A percentile compares a stretch with the other conserved stretches of the same genome.
These are phyloP conservation scores for Lacerta viridis DNA, from an alignment of 2,797 vertebrate genomes.

Conservation along the genomic window DNA sequence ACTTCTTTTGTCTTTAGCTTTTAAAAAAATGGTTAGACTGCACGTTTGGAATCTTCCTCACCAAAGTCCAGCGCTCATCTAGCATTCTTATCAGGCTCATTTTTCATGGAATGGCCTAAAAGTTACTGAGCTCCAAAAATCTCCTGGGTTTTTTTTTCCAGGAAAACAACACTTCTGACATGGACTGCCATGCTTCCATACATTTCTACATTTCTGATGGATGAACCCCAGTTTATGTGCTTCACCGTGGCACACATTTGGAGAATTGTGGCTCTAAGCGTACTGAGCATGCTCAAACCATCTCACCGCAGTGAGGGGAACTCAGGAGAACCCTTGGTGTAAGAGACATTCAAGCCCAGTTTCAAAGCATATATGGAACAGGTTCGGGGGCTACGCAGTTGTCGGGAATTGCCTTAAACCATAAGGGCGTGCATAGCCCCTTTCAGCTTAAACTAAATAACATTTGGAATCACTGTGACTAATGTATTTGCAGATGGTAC, in stretches of 20 bases:
- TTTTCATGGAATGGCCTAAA: no score
- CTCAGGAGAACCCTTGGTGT: background rate
- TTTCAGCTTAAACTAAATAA: slow-evolving; percentile 46
- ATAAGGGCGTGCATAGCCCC: slow-evolving; percentile 23
- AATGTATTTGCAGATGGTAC: slow-evolving; percentile 68
- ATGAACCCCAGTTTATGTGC: background rate
- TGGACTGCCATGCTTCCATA: no score
- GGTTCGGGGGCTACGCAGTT: slow-evolving; percentile 8
- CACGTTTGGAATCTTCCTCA: no score
- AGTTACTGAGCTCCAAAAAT: no score
- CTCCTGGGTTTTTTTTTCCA: no score
- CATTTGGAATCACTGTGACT: slow-evolving; percentile 50
- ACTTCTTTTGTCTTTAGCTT: no score
- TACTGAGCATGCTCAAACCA: background rate
- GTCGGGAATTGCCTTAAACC: slow-evolving; percentile 1
- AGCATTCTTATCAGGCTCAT: no score
- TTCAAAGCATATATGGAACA: slow-evolving; percentile 2
- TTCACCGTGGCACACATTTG: background rate
- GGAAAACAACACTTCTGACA: no score
- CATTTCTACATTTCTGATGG: no score
- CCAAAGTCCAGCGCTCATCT: no score
- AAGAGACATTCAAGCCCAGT: slow-evolving; percentile 16
- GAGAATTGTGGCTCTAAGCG: background rate
- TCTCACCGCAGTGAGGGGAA: background rate
- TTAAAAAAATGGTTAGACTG: no score